Percentiles rank a stretch among this genome's conserved stretches.
Conservation (phyloP, 2,888 invertebrate species). For the Watsonalla binaria region DNA sequence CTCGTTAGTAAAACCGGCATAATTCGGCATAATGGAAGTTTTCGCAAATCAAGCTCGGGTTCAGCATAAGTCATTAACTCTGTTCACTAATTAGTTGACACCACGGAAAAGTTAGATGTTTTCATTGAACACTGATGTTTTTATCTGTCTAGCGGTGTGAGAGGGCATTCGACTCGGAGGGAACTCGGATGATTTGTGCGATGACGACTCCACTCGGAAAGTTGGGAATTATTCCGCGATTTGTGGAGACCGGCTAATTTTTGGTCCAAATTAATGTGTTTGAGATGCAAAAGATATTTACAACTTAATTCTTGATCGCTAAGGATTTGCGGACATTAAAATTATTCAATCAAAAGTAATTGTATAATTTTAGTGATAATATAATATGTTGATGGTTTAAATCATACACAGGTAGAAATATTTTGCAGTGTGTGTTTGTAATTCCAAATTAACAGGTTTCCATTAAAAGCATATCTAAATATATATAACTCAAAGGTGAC, state of each 20-base stretch:
- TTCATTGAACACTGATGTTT: slow-evolving; percentile 28
- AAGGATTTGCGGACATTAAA: no score
- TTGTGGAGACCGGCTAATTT: background rate
- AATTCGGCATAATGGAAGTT: no score
- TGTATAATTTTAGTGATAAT: no score
- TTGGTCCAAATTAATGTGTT: slow-evolving; percentile 3
- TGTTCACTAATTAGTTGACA: slow-evolving; percentile 22
- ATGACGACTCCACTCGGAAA: slow-evolving; percentile 21
- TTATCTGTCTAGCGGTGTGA: slow-evolving; percentile 23
- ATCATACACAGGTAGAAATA: no score
- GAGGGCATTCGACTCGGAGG: background rate
- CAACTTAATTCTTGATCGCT: background rate
- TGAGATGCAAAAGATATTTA: background rate
- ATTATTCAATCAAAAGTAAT: no score
- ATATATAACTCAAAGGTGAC: no score
- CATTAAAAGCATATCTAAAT: no score
- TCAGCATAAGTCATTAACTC: slow-evolving; percentile 33
- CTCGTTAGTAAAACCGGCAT: no score
- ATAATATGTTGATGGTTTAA: no score
- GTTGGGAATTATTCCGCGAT: slow-evolving; percentile 8
- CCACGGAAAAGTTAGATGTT: slow-evolving; percentile 24
- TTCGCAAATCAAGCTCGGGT: background rate
- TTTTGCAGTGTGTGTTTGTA: no score
- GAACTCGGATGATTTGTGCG: slow-evolving; percentile 23
- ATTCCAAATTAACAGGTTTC: no score